These are phyloP conservation scores for Achroia grisella DNA, from an alignment of 1,140 invertebrate genomes.

Conservation along the genomic window DNA sequence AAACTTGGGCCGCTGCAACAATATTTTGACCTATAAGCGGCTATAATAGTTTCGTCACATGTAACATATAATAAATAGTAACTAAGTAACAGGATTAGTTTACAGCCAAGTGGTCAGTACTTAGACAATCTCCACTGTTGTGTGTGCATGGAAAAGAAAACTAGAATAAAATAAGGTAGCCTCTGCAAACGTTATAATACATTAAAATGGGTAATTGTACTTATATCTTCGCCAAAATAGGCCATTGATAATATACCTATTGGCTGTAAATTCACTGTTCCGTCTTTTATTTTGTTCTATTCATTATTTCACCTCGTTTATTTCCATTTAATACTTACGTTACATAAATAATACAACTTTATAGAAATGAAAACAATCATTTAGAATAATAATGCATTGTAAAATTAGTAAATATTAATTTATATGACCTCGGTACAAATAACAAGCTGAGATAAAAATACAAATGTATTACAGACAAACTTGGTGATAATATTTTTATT, in stretches of 20 bases:
- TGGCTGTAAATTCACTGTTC: conserved; percentile 26
- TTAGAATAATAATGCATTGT: conserved; percentile 21
- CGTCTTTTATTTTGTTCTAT: conserved; percentile 24
- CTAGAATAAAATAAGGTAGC: conserved; percentile 10
- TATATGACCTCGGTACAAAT: conserved; percentile 1
- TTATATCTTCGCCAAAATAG: conserved; percentile 16
- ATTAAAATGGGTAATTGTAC: conserved; percentile 21
- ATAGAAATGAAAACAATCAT: conserved; percentile 25
- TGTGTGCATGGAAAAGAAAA: background rate
- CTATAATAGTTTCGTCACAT: conserved; percentile 1
- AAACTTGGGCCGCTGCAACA: too few species aligned
- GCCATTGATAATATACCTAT: conserved; percentile 8
- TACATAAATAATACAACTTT: conserved; percentile 35
- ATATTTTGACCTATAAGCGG: too few species aligned
- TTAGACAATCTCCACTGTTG: too few species aligned
- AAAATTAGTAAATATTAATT: conserved; percentile 3
- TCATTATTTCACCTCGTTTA: conserved; percentile 32
- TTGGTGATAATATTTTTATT: too few species aligned
- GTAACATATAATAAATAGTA: background rate
- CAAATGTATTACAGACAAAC: too few species aligned
- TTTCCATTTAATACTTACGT: conserved; percentile 34
- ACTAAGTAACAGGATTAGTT: conserved; percentile 10
- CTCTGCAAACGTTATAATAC: conserved; percentile 16
- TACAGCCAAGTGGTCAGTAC: conserved; percentile 28
- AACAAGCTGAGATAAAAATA: too few species aligned